These are phyloP conservation scores for Myiothlypis chrysogaster DNA, from an alignment of 2,797 vertebrate species.

Conservation along the genomic window DNA sequence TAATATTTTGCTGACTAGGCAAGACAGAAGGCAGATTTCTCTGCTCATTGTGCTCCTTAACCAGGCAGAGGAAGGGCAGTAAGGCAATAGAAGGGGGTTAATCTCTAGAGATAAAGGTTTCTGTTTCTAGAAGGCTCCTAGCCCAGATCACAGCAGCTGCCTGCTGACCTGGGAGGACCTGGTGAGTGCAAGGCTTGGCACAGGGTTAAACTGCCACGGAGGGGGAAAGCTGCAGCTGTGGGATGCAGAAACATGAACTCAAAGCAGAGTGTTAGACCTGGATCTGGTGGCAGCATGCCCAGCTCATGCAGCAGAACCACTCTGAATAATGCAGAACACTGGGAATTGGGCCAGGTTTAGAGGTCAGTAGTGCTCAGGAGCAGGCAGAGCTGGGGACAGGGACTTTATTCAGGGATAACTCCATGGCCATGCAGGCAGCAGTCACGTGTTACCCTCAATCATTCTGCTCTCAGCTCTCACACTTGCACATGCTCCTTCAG, in stretches of 20 bases:
- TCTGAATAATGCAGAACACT: conserved; percentile 42
- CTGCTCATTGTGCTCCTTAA: background rate
- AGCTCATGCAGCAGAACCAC: conserved; percentile 43
- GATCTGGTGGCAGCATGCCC: conserved; percentile 37
- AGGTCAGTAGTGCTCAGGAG: conserved; percentile 2
- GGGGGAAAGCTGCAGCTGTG: background rate
- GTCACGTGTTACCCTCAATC: background rate
- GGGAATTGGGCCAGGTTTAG: conserved; percentile 43
- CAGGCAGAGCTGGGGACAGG: background rate
- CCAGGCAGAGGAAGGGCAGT: background rate
- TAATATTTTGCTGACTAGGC: background rate
- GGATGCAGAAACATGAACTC: background rate
- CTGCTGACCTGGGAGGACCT: background rate
- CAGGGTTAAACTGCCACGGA: background rate
- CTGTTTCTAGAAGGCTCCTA: background rate
- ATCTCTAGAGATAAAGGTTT: background rate
- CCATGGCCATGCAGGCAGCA: background rate
- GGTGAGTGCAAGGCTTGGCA: background rate
- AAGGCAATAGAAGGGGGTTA: background rate
- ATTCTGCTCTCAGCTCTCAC: conserved; percentile 4
- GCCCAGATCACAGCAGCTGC: background rate
- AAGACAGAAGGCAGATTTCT: background rate
- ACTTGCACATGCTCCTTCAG: conserved; percentile 31
- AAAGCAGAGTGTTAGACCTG: background rate
- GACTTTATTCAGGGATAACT: conserved; percentile 13